Evolutionary conservation across 1,140 invertebrate genomes (phyloP).

Genomic region (Reticulitermes speratus): DNA sequence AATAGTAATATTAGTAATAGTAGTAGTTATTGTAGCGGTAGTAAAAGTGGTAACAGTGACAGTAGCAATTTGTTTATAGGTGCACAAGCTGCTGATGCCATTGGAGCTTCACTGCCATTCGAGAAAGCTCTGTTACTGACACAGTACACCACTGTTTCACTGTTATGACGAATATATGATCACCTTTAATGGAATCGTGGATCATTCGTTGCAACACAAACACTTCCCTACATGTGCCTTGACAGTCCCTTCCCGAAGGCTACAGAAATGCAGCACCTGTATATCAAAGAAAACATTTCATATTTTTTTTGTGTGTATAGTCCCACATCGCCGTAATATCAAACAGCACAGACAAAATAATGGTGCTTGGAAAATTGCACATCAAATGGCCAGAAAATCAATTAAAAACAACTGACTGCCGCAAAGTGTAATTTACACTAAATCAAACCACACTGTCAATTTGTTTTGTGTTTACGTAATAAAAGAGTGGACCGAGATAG

Average conservation of each 20-base stretch:
- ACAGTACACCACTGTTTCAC: too few species aligned
- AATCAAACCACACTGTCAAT: neutral
- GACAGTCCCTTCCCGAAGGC: neutral
- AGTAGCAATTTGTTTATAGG: too few species aligned
- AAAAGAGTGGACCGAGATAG: neutral
- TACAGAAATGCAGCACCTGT: neutral
- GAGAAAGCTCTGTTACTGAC: too few species aligned
- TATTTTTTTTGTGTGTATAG: neutral
- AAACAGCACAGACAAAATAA: neutral
- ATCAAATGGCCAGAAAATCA: slow-evolving; percentile 6
- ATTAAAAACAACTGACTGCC: neutral
- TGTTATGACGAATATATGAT: neutral
- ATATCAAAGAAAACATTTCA: neutral
- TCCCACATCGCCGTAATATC: neutral
- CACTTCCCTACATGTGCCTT: neutral
- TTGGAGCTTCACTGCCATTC: too few species aligned
- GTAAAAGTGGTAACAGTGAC: too few species aligned
- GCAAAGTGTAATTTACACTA: slow-evolving; percentile 1
- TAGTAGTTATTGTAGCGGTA: too few species aligned
- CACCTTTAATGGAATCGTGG: neutral
- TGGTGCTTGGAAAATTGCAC: neutral
- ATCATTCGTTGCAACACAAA: neutral
- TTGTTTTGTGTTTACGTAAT: slow-evolving; percentile 8
- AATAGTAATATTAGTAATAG: too few species aligned
- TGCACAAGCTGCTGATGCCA: too few species aligned